phyloP scores from a whole-genome alignment of 2,888 invertebrate genomes.

The Byasa hedistus region DNA sequence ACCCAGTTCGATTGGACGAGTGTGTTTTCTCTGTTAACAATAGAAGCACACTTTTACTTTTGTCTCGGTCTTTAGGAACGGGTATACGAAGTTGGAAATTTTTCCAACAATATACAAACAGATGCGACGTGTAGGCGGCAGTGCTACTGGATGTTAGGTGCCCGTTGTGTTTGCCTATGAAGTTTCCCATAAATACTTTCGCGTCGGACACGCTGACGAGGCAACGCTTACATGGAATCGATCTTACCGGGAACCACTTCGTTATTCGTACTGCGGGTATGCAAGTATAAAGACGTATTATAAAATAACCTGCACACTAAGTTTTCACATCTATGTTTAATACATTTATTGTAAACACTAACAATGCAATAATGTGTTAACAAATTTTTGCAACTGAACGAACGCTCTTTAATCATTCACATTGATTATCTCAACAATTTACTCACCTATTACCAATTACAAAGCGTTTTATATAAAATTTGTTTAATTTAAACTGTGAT shows the following conservation, averaged over 20 bases:
- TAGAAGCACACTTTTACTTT: slow-evolving; percentile 29
- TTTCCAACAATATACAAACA: slow-evolving; percentile 26
- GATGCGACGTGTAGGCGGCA: slow-evolving; percentile 21
- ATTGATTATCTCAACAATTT: too few species aligned
- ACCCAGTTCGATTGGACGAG: slow-evolving; percentile 19
- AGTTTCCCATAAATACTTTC: slow-evolving; percentile 26
- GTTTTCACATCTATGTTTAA: too few species aligned
- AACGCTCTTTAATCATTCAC: too few species aligned
- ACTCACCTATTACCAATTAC: too few species aligned
- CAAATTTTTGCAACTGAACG: too few species aligned
- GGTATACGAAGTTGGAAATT: slow-evolving; percentile 13
- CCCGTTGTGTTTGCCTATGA: slow-evolving; percentile 19
- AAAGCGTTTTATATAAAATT: too few species aligned
- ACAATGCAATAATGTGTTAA: too few species aligned
- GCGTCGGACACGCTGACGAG: slow-evolving; percentile 15
- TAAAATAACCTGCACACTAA: too few species aligned
- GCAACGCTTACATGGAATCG: slow-evolving; percentile 26
- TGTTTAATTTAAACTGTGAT: too few species aligned
- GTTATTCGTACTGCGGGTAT: not conserved
- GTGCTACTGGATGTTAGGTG: slow-evolving; percentile 22
- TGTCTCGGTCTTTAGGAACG: slow-evolving; percentile 5
- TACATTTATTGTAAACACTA: too few species aligned
- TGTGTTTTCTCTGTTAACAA: slow-evolving; percentile 27
- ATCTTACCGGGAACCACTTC: slow-evolving; percentile 16
- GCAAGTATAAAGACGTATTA: not conserved